These are phyloP conservation scores for Phenganax stokvisi DNA, from an alignment of 92 coral and sea anemone species.

Conservation along the genomic window DNA sequence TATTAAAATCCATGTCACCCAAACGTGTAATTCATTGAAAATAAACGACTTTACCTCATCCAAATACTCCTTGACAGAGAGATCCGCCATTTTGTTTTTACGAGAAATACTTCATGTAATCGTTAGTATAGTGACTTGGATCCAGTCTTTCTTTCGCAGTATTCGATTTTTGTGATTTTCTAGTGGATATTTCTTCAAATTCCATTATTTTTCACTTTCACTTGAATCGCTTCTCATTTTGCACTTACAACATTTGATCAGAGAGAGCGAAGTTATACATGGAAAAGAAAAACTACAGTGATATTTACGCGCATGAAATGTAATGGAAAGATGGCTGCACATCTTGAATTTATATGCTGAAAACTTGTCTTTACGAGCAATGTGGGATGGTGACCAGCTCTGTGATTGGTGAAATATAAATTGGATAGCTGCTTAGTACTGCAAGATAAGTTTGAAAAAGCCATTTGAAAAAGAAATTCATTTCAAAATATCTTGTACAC, in stretches of 20 bases:
- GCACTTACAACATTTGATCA: background rate
- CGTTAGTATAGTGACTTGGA: background rate
- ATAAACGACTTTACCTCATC: constrained; percentile 10
- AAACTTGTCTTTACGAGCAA: too few species aligned
- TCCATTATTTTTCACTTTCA: too few species aligned
- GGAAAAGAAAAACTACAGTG: background rate
- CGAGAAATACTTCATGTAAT: constrained; percentile 11
- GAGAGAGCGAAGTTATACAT: background rate
- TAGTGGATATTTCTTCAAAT: background rate
- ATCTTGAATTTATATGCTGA: too few species aligned
- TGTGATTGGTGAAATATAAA: too few species aligned
- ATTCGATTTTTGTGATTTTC: background rate
- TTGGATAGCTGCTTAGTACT: too few species aligned
- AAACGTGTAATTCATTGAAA: background rate
- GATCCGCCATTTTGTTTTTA: constrained; percentile 29
- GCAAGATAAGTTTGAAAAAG: too few species aligned
- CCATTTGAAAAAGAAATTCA: background rate
- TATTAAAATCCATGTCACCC: too few species aligned
- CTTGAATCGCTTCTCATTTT: background rate
- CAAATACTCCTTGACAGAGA: constrained; percentile 16
- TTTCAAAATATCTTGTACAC: background rate
- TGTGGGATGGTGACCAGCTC: too few species aligned
- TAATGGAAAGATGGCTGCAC: background rate
- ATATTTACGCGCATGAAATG: background rate
- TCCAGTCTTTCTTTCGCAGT: background rate